phyloP scores from a whole-genome alignment of 2,113 vertebrate genomes.

The Lethenteron camtschaticum region DNA sequence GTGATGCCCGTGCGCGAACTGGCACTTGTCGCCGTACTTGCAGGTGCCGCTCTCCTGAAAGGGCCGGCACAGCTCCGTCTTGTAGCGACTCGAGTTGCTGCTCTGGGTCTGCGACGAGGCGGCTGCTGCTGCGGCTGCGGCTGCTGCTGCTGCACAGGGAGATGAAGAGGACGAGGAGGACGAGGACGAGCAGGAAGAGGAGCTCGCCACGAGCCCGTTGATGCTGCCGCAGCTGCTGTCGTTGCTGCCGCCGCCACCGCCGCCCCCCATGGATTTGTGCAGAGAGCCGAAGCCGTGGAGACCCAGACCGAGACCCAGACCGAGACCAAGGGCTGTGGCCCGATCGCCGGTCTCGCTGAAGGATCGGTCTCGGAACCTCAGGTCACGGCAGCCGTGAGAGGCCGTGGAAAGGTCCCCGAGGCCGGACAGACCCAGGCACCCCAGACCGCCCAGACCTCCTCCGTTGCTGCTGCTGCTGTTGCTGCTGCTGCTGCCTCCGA shows the following conservation, averaged over 20 bases:
- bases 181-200: too few species aligned
- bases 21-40: slow-evolving; percentile 97
- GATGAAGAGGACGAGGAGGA: too few species aligned
- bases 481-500: too few species aligned
- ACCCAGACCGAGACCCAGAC: too few species aligned
- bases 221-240: too few species aligned
- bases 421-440: too few species aligned
- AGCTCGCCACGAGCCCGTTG: too few species aligned
- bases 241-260: background rate
- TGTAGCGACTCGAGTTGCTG: slow-evolving; percentile 94
- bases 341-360: slow-evolving; percentile 83
- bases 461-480: too few species aligned
- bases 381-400: slow-evolving; percentile 57
- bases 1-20: slow-evolving; percentile 86
- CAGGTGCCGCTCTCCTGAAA: slow-evolving; percentile 90
- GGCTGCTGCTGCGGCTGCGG: slow-evolving; percentile 11
- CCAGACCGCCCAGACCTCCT: too few species aligned
- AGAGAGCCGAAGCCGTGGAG: too few species aligned
- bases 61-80: slow-evolving; percentile 88
- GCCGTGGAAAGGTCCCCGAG: slow-evolving; percentile 18
- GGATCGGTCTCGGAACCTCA: slow-evolving; percentile 72
- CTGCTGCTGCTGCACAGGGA: too few species aligned
- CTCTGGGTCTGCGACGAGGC: slow-evolving; percentile 28
- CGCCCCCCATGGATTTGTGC: background rate
- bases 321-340: too few species aligned